Evolutionary conservation across 1,140 invertebrate species (phyloP), one percentile per base, ranked within the genome.

Genomic region (Drosophila burlai): DNA sequence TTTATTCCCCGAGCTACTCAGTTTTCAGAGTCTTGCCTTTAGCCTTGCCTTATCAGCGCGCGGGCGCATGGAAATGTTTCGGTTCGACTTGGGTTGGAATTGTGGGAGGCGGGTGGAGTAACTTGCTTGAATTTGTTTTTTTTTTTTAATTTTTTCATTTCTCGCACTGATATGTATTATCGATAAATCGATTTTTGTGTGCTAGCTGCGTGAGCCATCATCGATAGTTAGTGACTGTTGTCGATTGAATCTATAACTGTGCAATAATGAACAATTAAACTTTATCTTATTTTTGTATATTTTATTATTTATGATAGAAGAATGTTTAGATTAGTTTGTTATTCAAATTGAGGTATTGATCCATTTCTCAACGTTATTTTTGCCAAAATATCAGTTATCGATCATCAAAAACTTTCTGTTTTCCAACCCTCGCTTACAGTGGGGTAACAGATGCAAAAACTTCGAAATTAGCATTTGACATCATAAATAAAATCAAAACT

Each of bases 1-100:
- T 83, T 83, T 80, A 80, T 87, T 81, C 18, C 63, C 42, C 77
- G 45, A 76, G 45, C 69, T 81, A 81, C 84, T 89, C 42, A 71
- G 84, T 81, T 89, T 68, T 75, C 49, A 36, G 64, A 42, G 47
- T 67, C 31, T 42, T 29, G 45, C n/a, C 16, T 54, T 16, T 40
- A 24, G 47, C n/a, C 46, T 18, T 47, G 59, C 45, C 65, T 75
- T 75, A 75, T 75, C 72, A 74, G 69, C 45, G 69, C 65, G 45
- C 69, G 69, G 69, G 69, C 69, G 69, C 69, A 71, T 40, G 54
- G 54, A 72, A 72, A 47, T 50, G 29, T 31, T 69, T 66, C 38
- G 38, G 47, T 61, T 18, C 26, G 18, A 34, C 38, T 21, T 13
- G 31, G 52, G 36, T 16, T 54, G 34, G 18, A 21, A 38, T 55